Evolutionary conservation across 2,113 vertebrate genomes (phyloP).

Genomic region (Engraulis encrasicolus): DNA sequence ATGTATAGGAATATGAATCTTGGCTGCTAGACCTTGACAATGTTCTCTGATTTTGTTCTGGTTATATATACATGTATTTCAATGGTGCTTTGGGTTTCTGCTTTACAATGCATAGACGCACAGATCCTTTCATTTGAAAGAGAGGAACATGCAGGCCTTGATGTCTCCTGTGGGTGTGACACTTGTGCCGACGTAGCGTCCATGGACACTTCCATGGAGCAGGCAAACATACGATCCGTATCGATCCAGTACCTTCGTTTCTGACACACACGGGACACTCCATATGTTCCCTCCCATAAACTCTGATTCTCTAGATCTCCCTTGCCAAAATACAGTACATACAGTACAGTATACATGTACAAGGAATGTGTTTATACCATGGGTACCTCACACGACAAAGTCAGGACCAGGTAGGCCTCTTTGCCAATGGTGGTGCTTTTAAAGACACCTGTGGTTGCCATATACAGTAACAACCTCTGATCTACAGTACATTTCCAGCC

Average conservation of each 20-base stretch:
- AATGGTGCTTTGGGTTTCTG: constrained; percentile 3
- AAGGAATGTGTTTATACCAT: too few species aligned
- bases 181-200: background rate
- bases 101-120: background rate
- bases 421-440: background rate
- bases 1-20: background rate
- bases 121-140: background rate
- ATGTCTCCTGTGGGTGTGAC: background rate
- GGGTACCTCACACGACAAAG: too few species aligned
- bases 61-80: background rate
- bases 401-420: background rate
- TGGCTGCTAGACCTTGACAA: background rate
- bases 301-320: too few species aligned
- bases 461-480: background rate
- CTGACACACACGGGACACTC: too few species aligned
- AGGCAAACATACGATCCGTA: background rate
- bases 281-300: too few species aligned
- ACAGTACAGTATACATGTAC: too few species aligned
- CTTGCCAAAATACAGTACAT: too few species aligned
- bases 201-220: background rate
- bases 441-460: too few species aligned
- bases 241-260: too few species aligned
- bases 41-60: background rate
- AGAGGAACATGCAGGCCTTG: background rate
- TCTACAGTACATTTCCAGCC: background rate